phyloP scores from a whole-genome alignment of 2,113 vertebrate genomes.

The Potamarius usumacintae region DNA sequence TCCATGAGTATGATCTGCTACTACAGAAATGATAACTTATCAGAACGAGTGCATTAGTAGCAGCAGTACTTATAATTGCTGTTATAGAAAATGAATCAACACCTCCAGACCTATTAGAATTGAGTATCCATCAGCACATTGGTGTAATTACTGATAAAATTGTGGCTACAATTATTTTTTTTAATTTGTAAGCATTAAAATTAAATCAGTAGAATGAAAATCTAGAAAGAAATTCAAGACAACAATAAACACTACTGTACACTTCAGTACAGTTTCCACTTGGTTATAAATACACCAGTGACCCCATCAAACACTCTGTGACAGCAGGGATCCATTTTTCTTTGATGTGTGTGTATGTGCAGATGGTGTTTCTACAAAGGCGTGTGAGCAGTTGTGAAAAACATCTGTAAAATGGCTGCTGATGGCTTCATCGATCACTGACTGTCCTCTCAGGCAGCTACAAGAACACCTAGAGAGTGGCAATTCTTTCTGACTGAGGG shows the following conservation, averaged over 20 bases:
- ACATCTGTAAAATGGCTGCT: background rate
- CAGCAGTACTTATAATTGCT: background rate
- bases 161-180: background rate
- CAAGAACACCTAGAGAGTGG: conserved; percentile 24
- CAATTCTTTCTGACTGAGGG: background rate
- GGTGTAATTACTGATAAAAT: background rate
- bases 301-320: background rate
- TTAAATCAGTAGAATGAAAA: background rate
- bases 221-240: background rate
- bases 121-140: background rate
- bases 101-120: background rate
- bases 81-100: background rate
- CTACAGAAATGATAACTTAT: background rate
- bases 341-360: background rate
- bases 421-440: conserved; percentile 8
- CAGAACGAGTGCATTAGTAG: background rate
- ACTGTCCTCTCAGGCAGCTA: background rate
- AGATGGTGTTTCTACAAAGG: background rate
- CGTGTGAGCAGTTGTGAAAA: conserved; percentile 3
- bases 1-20: background rate
- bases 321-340: background rate
- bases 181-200: background rate
- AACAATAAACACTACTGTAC: background rate
- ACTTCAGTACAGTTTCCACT: background rate
- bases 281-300: background rate